Percentiles rank a stretch among this genome's conserved stretches.
Conservation (phyloP, 2,888 invertebrate genomes). For the Aquatica leii region DNA sequence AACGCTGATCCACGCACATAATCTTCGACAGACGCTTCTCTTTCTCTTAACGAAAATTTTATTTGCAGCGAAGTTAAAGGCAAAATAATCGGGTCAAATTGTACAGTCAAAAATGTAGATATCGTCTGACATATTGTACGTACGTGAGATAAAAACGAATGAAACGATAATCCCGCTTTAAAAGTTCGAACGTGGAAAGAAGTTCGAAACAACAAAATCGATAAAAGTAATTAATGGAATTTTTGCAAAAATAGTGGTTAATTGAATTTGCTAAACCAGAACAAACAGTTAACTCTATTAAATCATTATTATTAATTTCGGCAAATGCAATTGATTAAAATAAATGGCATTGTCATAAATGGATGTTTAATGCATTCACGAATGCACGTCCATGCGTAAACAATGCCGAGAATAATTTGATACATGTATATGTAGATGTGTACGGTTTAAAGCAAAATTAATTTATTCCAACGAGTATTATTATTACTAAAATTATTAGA, state of each 20-base stretch:
- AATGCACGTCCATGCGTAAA: conserved; percentile 15
- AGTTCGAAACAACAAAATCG: neutral
- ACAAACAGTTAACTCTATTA: conserved; percentile 28
- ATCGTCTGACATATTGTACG: too few species aligned
- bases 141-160: too few species aligned
- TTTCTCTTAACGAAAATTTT: too few species aligned
- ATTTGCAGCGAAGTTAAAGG: too few species aligned
- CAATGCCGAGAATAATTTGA: conserved; percentile 9
- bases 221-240: neutral
- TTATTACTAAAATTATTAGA: conserved; percentile 17
- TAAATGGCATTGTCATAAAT: conserved; percentile 19
- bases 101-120: too few species aligned
- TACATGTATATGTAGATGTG: conserved; percentile 4
- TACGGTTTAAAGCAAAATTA: neutral
- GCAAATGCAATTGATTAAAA: conserved; percentile 32
- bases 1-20: too few species aligned
- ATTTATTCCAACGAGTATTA: conserved; percentile 11
- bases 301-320: conserved; percentile 33
- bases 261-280: conserved; percentile 21
- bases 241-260: neutral
- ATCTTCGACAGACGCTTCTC: too few species aligned
- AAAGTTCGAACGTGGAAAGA: too few species aligned
- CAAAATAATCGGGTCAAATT: too few species aligned
- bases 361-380: conserved; percentile 26
- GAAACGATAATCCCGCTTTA: too few species aligned